Base-by-base conservation (phyloP, 2,797 vertebrate genomes). In the Poecilia picta region DNA sequence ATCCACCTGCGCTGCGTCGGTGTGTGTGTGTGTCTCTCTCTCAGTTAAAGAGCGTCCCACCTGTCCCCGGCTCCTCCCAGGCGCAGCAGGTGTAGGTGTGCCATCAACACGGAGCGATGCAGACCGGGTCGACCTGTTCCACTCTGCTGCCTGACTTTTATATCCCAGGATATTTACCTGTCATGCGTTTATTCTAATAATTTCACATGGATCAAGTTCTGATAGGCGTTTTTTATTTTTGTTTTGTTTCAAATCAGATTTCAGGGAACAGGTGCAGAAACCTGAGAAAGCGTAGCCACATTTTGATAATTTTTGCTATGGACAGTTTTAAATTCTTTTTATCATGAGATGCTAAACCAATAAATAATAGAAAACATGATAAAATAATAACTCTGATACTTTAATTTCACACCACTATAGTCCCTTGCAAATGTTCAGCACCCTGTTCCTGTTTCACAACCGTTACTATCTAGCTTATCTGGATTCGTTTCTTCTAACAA, bases 51-150 rank as follows among this genome's bases (percentile, higher is more conserved):
- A 83, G 81, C 45, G 66, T 89, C 84, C 89, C 47, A 93, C 88
- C 91, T 90, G 89, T 82, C 78, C 76, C 76, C 76, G 73, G 86
- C 94, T 92, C 95, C 95, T 85, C 95, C 95, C 93, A 87, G 36
- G 28, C 73, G 7, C 13, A 68, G 20, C 68, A 45, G 68, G 68
- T 71, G 72, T 88, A 93, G 94, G 94, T 94, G 94, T 91, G 91
- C 93, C 89, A 0, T 77, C 85, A 86, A 74, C 82, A 70, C 5
- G 1, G 0, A 55, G 77, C 72, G 64, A 28, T 68, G 83, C 79
- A 76, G 88, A 96, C 95, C 87, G 92, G 95, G 87, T 73, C 0
- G 87, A 96, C 95, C 95, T 93, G 95, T 95, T 96, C 85, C 84
- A 10, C 72, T 7, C 66, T 73, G 33, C 74, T 23, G 11, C 71